Evolutionary conservation across 2,888 invertebrate genomes (phyloP).

Genomic region (Acanthacorydalis orientalis): DNA sequence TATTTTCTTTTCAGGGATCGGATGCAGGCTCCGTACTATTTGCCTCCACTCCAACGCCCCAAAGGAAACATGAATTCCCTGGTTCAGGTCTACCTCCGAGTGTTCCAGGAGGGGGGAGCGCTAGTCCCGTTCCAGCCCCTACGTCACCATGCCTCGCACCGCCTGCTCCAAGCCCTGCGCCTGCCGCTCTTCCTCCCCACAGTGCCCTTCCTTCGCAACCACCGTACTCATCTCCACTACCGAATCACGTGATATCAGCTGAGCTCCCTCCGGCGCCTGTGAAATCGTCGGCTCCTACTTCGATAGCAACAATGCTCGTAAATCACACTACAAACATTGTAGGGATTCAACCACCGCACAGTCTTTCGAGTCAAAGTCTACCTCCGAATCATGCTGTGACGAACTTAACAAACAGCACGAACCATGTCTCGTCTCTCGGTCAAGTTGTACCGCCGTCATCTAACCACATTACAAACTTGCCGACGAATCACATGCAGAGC

Average conservation of each 20-base stretch:
- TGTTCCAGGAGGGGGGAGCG: constrained; percentile 44
- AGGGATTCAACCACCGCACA: neutral
- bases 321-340: neutral
- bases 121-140: constrained; percentile 44
- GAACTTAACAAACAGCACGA: neutral
- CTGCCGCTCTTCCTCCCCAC: constrained; percentile 47
- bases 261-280: constrained; percentile 13
- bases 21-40: constrained; percentile 59
- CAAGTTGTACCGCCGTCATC: neutral
- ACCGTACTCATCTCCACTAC: constrained; percentile 20
- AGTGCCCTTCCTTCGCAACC: constrained; percentile 45
- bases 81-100: constrained; percentile 34
- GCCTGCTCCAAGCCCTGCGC: constrained; percentile 53
- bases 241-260: neutral
- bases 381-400: constrained; percentile 4
- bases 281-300: neutral
- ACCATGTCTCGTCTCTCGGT: neutral
- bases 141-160: constrained; percentile 44
- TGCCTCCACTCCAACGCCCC: constrained; percentile 46
- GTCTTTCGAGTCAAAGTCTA: neutral
- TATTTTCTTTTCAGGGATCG: constrained; percentile 42
- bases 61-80: constrained; percentile 45
- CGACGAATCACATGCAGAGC: neutral
- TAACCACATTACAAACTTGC: neutral
- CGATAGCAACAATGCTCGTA: neutral